These are phyloP conservation scores for Heteromormyrus szaboi DNA, from an alignment of 2,797 vertebrate species.

Conservation along the genomic window DNA sequence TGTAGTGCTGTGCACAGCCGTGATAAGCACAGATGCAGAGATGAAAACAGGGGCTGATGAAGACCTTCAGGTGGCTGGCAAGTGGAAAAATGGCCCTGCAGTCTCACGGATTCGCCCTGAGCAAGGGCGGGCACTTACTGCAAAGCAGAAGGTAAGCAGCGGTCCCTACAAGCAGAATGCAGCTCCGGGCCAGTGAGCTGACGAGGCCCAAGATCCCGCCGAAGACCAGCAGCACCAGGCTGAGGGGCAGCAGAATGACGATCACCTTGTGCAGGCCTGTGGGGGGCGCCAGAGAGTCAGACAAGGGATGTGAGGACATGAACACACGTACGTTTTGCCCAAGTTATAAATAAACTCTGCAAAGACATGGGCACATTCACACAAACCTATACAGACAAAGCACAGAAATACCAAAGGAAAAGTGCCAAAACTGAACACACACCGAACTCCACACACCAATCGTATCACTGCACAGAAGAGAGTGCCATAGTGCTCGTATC, in stretches of 20 bases:
- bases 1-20: not conserved
- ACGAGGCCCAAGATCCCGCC: slow-evolving; percentile 67
- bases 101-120: not conserved
- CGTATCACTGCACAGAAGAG: not conserved
- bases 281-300: slow-evolving; percentile 1
- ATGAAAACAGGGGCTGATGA: not conserved
- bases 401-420: not conserved
- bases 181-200: slow-evolving; percentile 60
- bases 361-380: not conserved
- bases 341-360: not conserved
- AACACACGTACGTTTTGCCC: not conserved
- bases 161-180: slow-evolving; percentile 52
- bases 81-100: not conserved
- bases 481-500: not conserved
- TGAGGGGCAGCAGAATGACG: slow-evolving; percentile 63
- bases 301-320: not conserved
- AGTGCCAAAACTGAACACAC: slow-evolving; percentile 11
- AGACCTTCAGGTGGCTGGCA: not conserved
- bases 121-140: slow-evolving; percentile 52
- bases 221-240: slow-evolving; percentile 63
- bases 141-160: slow-evolving; percentile 65
- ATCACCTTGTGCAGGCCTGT: slow-evolving; percentile 63
- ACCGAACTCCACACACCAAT: not conserved
- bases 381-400: not conserved
- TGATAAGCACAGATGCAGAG: not conserved